Conservation (phyloP, 2,797 vertebrate genomes). For the Agapornis canus region DNA sequence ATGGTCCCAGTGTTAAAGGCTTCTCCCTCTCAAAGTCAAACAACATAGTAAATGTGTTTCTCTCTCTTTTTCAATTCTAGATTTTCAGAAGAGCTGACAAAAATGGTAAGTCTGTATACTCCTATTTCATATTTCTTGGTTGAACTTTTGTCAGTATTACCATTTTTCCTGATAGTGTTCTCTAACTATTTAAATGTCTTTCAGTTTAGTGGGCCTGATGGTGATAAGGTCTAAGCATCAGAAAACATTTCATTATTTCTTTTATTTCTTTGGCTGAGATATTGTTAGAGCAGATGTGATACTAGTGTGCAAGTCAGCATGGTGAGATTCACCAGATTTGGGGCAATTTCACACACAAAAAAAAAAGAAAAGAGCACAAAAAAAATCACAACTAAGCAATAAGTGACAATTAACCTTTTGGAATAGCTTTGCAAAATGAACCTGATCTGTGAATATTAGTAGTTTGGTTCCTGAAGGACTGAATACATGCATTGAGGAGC, state of each 20-base stretch:
- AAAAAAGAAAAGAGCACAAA: background rate
- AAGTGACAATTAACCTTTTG: background rate
- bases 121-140: background rate
- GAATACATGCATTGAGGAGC: fast-evolving
- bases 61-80: conserved; percentile 63
- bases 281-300: background rate
- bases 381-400: background rate
- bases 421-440: background rate
- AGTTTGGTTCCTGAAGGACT: background rate
- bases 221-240: background rate
- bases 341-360: background rate
- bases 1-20: background rate
- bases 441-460: background rate
- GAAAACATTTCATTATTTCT: background rate
- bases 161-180: background rate
- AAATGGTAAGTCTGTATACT: conserved; percentile 64
- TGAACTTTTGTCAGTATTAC: background rate
- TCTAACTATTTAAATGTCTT: background rate
- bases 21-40: background rate
- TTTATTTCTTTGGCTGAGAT: background rate
- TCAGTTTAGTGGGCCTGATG: background rate
- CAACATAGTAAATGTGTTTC: background rate
- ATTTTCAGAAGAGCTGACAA: conserved; percentile 76
- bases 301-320: fast-evolving
- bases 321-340: background rate